Percentiles rank a stretch among this genome's conserved stretches.
phyloP scores from a whole-genome alignment of 2,888 invertebrate genomes.

The Drosophila rubida region DNA sequence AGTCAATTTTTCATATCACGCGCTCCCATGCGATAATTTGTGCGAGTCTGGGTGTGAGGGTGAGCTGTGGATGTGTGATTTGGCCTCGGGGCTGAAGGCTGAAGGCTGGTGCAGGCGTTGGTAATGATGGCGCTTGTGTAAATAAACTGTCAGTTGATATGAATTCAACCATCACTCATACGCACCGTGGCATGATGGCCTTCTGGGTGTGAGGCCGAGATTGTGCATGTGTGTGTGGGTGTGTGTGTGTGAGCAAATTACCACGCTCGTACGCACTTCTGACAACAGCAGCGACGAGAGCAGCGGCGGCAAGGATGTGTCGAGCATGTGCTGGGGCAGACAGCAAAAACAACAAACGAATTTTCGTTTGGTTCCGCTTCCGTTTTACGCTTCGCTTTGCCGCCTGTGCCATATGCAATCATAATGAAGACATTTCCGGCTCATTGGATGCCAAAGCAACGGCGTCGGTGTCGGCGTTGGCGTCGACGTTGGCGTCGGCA shows the following conservation, averaged over 20 bases:
- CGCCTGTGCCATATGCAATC: conserved; percentile 65
- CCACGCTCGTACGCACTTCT: conserved; percentile 75
- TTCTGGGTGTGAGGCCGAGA: neutral
- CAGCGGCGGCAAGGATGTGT: conserved; percentile 10
- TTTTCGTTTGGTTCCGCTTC: conserved; percentile 66
- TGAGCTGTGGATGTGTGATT: conserved; percentile 25
- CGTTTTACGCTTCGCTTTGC: conserved; percentile 29
- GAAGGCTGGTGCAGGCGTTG: conserved; percentile 43
- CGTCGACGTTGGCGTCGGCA: neutral
- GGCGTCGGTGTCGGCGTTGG: conserved; percentile 15
- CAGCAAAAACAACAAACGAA: conserved; percentile 54
- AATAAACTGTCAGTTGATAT: conserved; percentile 79
- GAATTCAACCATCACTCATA: conserved; percentile 73
- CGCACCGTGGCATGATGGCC: conserved; percentile 37
- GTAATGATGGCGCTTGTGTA: conserved; percentile 76
- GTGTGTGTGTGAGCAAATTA: conserved; percentile 53
- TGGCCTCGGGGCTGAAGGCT: conserved; percentile 29
- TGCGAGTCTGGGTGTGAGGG: neutral
- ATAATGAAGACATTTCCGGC: conserved; percentile 79
- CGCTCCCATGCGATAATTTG: conserved; percentile 56
- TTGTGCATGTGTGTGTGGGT: neutral
- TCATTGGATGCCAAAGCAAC: conserved; percentile 68
- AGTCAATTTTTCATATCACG: conserved; percentile 74
- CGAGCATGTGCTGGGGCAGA: neutral
- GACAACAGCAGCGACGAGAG: conserved; percentile 30